Percentiles rank a stretch among this genome's conserved stretches.
Conservation (phyloP, 1,140 invertebrate species). For the Agrilus planipennis region DNA sequence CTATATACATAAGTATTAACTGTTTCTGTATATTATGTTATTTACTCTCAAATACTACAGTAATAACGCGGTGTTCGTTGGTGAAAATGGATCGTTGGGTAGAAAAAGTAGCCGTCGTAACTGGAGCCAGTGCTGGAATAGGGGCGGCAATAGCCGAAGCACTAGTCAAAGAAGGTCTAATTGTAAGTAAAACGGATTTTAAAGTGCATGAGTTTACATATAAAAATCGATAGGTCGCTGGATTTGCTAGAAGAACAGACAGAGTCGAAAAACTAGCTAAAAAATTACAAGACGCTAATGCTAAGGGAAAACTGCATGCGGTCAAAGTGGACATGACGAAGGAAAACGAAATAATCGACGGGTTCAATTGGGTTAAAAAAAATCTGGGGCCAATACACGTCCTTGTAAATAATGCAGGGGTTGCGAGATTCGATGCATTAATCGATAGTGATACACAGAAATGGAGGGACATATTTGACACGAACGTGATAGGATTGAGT, state of each 20-base stretch:
- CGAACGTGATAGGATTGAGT: constrained; percentile 42
- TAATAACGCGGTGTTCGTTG: no score
- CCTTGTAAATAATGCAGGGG: constrained; percentile 62
- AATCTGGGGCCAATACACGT: constrained; percentile 52
- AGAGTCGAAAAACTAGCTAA: constrained; percentile 36
- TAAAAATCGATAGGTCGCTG: constrained; percentile 40
- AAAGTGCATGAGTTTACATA: background rate
- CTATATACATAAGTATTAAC: no score
- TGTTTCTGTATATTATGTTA: no score
- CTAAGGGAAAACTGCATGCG: constrained; percentile 35
- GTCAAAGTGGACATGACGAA: constrained; percentile 50
- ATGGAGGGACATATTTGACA: constrained; percentile 35
- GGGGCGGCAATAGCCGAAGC: constrained; percentile 33
- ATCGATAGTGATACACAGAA: constrained; percentile 21
- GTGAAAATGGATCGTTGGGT: constrained; percentile 37
- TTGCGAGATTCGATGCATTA: constrained; percentile 13
- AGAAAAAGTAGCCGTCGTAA: constrained; percentile 41
- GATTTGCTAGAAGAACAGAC: constrained; percentile 49
- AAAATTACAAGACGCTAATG: constrained; percentile 9
- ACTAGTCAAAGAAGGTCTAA: constrained; percentile 37
- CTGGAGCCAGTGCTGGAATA: constrained; percentile 42
- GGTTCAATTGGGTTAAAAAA: constrained; percentile 49
- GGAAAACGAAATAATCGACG: constrained; percentile 47
- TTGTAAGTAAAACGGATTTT: constrained; percentile 30
- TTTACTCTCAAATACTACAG: no score